phyloP scores from a whole-genome alignment of 2,888 invertebrate genomes.

The Drosophila emarginata region DNA sequence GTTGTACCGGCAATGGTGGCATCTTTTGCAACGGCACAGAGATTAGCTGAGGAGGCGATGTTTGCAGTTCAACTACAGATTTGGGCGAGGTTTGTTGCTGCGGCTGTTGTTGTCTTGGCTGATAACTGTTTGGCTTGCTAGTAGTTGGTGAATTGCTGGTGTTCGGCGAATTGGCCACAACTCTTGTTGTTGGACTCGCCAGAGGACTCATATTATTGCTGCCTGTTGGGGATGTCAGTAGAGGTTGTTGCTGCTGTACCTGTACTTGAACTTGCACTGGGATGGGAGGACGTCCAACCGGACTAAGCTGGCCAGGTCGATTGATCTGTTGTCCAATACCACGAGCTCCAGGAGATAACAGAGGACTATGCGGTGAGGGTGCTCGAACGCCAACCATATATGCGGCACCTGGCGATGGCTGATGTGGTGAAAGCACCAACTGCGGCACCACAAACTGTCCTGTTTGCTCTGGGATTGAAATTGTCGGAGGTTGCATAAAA shows the following conservation, averaged over 20 bases:
- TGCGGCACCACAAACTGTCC: constrained; percentile 79
- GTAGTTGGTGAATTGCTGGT: constrained; percentile 45
- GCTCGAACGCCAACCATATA: constrained; percentile 76
- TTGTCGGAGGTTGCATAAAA: constrained; percentile 86
- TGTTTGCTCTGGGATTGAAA: constrained; percentile 85
- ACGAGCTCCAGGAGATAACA: constrained; percentile 66
- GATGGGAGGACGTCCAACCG: constrained; percentile 45
- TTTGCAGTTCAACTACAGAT: constrained; percentile 79
- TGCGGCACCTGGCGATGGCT: constrained; percentile 42
- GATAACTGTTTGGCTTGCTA: constrained; percentile 73
- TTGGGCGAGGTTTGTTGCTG: constrained; percentile 59
- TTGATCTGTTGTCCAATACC: constrained; percentile 53
- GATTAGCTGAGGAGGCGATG: constrained; percentile 58
- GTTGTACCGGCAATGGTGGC: constrained; percentile 67
- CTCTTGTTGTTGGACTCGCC: constrained; percentile 78
- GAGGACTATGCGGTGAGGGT: constrained; percentile 81
- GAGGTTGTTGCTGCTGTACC: constrained; percentile 43
- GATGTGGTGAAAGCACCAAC: constrained; percentile 72
- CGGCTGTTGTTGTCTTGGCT: constrained; percentile 49
- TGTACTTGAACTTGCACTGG: constrained; percentile 17
- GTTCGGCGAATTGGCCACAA: constrained; percentile 62
- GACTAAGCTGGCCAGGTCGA: constrained; percentile 61
- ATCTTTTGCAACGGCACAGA: constrained; percentile 76
- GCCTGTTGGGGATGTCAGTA: constrained; percentile 55
- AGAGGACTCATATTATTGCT: constrained; percentile 73